phyloP scores from a whole-genome alignment of 2,888 invertebrate species.

The Lissonota sp. region DNA sequence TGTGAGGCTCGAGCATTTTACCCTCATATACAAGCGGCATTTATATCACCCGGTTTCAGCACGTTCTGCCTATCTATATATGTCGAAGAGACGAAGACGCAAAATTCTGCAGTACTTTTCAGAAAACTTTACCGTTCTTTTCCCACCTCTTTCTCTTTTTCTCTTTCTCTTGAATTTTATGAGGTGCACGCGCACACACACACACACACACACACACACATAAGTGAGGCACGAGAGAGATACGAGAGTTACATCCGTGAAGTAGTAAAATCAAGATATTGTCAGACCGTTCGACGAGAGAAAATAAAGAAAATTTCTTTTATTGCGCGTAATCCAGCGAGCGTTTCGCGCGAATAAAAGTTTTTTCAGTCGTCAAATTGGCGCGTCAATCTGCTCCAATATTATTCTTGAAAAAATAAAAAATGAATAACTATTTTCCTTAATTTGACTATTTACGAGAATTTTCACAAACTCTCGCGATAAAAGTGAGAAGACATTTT shows the following conservation, averaged over 20 bases:
- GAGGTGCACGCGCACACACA: not conserved
- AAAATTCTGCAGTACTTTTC: slow-evolving; percentile 17
- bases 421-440: no score
- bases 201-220: not conserved
- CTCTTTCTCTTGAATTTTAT: not conserved
- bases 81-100: slow-evolving; percentile 4
- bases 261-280: slow-evolving; percentile 30
- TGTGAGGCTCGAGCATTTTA: slow-evolving; percentile 28
- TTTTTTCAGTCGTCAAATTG: no score
- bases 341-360: not conserved
- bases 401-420: no score
- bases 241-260: not conserved
- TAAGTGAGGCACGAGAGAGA: not conserved
- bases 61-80: slow-evolving; percentile 33
- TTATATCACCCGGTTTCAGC: slow-evolving; percentile 46
- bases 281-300: not conserved
- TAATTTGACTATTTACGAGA: no score
- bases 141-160: slow-evolving; percentile 5
- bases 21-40: slow-evolving; percentile 47
- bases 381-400: no score
- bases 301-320: not conserved
- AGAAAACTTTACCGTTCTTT: slow-evolving; percentile 10
- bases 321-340: slow-evolving; percentile 4
- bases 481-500: no score
- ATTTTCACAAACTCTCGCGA: no score